Conservation (phyloP, 2,888 invertebrate genomes). For the Tetragnatha montana region DNA sequence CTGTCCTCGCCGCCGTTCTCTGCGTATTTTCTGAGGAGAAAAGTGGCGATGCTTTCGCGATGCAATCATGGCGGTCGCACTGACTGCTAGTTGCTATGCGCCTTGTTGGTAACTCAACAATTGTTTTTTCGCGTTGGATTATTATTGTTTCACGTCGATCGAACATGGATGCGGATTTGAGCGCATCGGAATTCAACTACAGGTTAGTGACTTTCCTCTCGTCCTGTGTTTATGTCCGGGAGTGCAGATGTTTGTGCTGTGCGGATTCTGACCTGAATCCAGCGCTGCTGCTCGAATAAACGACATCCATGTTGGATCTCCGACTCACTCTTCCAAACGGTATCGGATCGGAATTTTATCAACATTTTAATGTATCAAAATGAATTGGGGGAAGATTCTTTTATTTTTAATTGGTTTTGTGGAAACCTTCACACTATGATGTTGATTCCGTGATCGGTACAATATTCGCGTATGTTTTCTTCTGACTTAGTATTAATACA, state of each 20-base stretch:
- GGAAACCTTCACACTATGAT: too few relatives aligned
- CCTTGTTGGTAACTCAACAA: too few relatives aligned
- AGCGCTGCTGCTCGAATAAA: too few relatives aligned
- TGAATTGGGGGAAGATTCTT: too few relatives aligned
- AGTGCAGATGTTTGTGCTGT: not conserved
- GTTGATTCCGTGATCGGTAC: not conserved
- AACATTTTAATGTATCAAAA: too few relatives aligned
- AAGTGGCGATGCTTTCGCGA: slow-evolving; percentile 8
- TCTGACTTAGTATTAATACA: not conserved
- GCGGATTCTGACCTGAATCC: not conserved
- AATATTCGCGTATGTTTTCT: not conserved
- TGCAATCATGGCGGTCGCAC: slow-evolving; percentile 12
- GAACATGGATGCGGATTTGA: not conserved
- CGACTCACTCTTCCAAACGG: too few relatives aligned
- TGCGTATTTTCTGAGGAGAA: slow-evolving; percentile 4
- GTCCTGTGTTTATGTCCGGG: not conserved
- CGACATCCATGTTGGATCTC: too few relatives aligned
- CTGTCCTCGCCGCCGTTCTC: slow-evolving; percentile 8
- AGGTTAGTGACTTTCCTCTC: not conserved
- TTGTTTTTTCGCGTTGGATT: not conserved
- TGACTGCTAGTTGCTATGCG: slow-evolving; percentile 8
- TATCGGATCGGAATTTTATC: too few relatives aligned
- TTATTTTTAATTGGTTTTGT: too few relatives aligned
- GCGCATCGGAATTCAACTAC: slow-evolving; percentile 1
- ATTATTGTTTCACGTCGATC: not conserved